phyloP scores from a whole-genome alignment of 2,113 vertebrate genomes.

The human (Homo sapiens) region GRCh38 chr11:95375001-95375500 shows the following conservation, averaged over 20 bases:
- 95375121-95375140: background rate
- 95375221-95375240: background rate
- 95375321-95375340: background rate
- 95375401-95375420: background rate
- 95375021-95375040: background rate
- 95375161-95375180: background rate
- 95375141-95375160: background rate
- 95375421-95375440: background rate
- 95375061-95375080: background rate
- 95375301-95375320: background rate
- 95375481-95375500: background rate
- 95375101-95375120: background rate
- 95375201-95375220: background rate
- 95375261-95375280: background rate
- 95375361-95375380: background rate
- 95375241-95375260: background rate
- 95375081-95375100: background rate
- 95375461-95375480: constrained; percentile 4
- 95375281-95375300: background rate
- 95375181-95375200: background rate
- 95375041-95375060: background rate
- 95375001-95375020: background rate
- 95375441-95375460: background rate
- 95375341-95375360: background rate
- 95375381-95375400: background rate